These are phyloP conservation scores for Phenganax subtilis DNA, from an alignment of 92 coral and sea anemone genomes.

Conservation along the genomic window DNA sequence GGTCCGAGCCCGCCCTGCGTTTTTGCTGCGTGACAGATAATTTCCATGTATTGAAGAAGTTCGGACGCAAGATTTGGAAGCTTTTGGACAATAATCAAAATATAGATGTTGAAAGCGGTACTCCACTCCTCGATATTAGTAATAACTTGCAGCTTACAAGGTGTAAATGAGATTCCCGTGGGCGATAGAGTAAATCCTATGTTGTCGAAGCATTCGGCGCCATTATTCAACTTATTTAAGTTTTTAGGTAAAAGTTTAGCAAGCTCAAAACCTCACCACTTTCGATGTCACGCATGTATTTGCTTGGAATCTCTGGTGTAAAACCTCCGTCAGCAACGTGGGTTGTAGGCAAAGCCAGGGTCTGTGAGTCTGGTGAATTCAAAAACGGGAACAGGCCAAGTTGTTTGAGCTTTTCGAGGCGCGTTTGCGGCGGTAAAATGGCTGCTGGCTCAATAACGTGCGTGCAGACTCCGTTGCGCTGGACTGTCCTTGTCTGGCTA, in stretches of 20 bases:
- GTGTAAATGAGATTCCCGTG: not conserved
- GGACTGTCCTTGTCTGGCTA: too few relatives aligned
- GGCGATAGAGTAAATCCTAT: not conserved
- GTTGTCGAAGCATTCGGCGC: slow-evolving; percentile 13
- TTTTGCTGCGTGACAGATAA: slow-evolving; percentile 7
- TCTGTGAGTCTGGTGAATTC: not conserved
- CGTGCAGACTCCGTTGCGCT: too few relatives aligned
- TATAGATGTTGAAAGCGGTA: slow-evolving; percentile 38
- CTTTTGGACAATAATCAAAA: slow-evolving; percentile 11
- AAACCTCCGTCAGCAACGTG: slow-evolving; percentile 22
- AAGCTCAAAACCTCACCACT: slow-evolving; percentile 51
- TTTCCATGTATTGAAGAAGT: slow-evolving; percentile 31
- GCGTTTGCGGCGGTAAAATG: too few relatives aligned
- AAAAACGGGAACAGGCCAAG: not conserved
- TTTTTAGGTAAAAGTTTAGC: slow-evolving; percentile 45
- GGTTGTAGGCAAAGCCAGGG: not conserved
- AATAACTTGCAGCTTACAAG: not conserved
- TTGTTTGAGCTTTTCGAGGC: too few relatives aligned
- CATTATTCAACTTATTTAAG: slow-evolving; percentile 27
- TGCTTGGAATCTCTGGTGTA: slow-evolving; percentile 39
- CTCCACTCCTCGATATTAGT: slow-evolving; percentile 43
- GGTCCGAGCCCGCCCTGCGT: slow-evolving; percentile 5
- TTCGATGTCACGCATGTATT: slow-evolving; percentile 34
- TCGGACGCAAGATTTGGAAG: slow-evolving; percentile 25
- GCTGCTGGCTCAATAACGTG: too few relatives aligned